phyloP scores from a whole-genome alignment of 2,113 vertebrate species.

The Cnemophilus loriae region DNA sequence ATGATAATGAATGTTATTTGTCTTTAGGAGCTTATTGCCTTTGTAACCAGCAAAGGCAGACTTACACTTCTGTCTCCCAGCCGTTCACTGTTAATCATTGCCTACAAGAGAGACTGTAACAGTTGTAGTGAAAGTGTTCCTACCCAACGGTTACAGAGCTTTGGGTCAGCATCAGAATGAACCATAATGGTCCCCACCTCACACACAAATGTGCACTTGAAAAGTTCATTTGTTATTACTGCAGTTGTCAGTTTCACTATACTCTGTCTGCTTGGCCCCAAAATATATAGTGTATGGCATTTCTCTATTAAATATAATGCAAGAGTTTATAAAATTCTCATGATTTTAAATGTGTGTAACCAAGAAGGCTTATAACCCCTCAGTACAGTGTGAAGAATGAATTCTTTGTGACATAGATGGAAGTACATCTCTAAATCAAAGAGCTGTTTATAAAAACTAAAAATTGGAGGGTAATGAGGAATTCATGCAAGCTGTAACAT shows the following conservation, averaged over 20 bases:
- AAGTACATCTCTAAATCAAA: background rate
- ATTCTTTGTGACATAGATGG: background rate
- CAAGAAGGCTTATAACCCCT: background rate
- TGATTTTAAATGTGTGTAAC: background rate
- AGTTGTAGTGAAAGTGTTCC: rapidly evolving
- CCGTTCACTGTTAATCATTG: background rate
- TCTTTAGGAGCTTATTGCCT: background rate
- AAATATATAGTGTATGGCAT: background rate
- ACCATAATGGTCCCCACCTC: background rate
- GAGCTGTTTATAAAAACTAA: background rate
- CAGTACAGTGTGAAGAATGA: background rate
- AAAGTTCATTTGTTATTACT: background rate
- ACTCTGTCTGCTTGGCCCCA: background rate
- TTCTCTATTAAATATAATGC: background rate
- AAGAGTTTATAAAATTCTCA: background rate
- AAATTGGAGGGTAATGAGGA: background rate
- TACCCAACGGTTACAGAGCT: background rate
- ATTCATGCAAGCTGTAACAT: background rate
- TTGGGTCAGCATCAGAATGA: background rate
- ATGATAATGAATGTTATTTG: background rate
- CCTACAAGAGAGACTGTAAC: background rate
- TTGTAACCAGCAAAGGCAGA: background rate
- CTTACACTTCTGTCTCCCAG: background rate
- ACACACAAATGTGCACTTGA: background rate
- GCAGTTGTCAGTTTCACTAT: background rate